Conservation (phyloP, 35 echinoderm and acorn worm genomes). For the Heliocidaris tuberculata region DNA sequence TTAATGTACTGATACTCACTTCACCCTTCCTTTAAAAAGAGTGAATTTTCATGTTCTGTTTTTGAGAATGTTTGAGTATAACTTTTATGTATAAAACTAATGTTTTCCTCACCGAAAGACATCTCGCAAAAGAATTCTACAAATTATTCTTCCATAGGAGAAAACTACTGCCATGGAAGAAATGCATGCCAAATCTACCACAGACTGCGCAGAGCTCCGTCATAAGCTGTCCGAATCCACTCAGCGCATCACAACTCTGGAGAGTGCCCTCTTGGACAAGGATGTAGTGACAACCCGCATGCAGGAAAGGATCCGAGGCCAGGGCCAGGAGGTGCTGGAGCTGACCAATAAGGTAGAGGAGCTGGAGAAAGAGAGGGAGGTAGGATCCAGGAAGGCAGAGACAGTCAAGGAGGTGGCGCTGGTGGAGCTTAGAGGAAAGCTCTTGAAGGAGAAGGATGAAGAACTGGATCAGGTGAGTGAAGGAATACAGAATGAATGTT, state of each 20-base stretch:
- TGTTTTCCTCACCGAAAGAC: too few species aligned
- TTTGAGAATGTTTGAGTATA: too few species aligned
- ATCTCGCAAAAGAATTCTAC: background rate
- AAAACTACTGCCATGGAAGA: constrained; percentile 16
- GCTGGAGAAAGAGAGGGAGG: constrained; percentile 40
- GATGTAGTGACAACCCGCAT: constrained; percentile 40
- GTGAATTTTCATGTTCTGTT: too few species aligned
- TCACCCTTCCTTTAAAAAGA: too few species aligned
- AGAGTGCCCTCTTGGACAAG: constrained; percentile 44
- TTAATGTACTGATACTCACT: too few species aligned
- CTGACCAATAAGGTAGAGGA: constrained; percentile 37
- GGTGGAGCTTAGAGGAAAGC: constrained; percentile 64
- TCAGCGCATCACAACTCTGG: constrained; percentile 22
- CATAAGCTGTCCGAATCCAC: constrained; percentile 26
- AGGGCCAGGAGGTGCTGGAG: constrained; percentile 44
- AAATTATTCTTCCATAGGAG: background rate
- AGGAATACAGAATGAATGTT: background rate
- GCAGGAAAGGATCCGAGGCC: constrained; percentile 20
- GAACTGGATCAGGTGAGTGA: constrained; percentile 62
- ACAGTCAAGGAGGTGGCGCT: constrained; percentile 55
- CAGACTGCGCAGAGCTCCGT: background rate
- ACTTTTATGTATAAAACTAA: too few species aligned
- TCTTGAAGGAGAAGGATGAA: constrained; percentile 78
- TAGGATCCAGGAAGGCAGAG: constrained; percentile 20
- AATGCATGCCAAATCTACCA: constrained; percentile 13